Evolutionary conservation across 2,888 invertebrate genomes (phyloP).

Genomic region (Digitonthophagus gazella): DNA sequence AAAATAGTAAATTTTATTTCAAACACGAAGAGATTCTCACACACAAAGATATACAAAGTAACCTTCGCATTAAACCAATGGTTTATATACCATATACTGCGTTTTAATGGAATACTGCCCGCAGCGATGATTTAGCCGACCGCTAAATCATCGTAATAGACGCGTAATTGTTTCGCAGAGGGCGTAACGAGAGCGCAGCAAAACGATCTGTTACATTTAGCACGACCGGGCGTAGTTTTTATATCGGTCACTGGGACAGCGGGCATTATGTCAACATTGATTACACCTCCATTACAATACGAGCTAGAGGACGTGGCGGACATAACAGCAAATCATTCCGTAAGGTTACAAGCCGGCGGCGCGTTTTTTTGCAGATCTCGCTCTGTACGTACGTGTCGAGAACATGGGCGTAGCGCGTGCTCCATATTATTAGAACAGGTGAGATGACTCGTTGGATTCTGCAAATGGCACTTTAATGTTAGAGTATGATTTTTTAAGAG

Average conservation of each 20-base stretch:
- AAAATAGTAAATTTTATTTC: too few relatives aligned
- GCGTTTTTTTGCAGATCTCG: neutral
- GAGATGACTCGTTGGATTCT: neutral
- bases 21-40: too few relatives aligned
- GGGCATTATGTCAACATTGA: constrained; percentile 23
- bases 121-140: constrained; percentile 2
- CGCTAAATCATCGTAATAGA: constrained; percentile 15
- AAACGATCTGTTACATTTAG: constrained; percentile 22
- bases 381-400: neutral
- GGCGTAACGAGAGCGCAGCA: constrained; percentile 20
- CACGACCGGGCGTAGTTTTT: constrained; percentile 7
- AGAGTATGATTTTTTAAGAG: too few relatives aligned
- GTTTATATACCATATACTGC: constrained; percentile 6
- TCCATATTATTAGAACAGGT: neutral
- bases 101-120: constrained; percentile 1
- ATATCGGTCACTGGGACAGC: constrained; percentile 23
- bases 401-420: neutral
- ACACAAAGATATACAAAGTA: neutral
- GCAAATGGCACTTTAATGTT: too few relatives aligned
- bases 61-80: neutral
- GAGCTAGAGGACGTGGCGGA: constrained; percentile 21
- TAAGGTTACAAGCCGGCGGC: constrained; percentile 19
- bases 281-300: constrained; percentile 20
- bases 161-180: constrained; percentile 19
- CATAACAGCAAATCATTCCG: constrained; percentile 24